A percentile compares a stretch with the other conserved stretches of the same genome.
Conservation (phyloP, 2,888 invertebrate genomes). For the Archips xylosteana region DNA sequence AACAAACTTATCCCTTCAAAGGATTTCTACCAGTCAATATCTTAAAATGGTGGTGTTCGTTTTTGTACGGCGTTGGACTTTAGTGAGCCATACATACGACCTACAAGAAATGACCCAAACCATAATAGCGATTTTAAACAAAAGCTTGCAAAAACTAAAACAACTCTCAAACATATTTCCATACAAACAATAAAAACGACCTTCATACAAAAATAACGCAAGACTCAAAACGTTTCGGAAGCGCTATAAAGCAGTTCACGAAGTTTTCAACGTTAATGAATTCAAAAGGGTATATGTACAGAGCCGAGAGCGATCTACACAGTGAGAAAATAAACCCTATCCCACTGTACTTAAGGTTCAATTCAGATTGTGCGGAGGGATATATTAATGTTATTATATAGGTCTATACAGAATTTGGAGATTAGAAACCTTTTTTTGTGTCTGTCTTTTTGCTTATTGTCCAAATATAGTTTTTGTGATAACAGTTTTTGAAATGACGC, state of each 20-base stretch:
- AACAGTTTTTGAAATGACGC: conserved; percentile 42
- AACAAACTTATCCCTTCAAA: no score
- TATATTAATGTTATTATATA: conserved; percentile 72
- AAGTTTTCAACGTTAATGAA: conserved; percentile 67
- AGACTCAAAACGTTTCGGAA: conserved; percentile 65
- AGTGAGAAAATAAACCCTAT: conserved; percentile 54
- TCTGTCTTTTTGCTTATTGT: conserved; percentile 53
- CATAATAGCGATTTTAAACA: not conserved
- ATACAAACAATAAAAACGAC: conserved; percentile 30
- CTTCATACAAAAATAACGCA: conserved; percentile 48
- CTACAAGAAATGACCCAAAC: no score
- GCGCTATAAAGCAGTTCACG: conserved; percentile 67
- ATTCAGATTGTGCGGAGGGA: conserved; percentile 53
- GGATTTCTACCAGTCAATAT: no score
- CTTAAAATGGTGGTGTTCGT: no score
- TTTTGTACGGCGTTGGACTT: no score
- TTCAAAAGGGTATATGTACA: conserved; percentile 64
- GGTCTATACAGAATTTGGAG: conserved; percentile 77
- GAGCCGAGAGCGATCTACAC: conserved; percentile 46
- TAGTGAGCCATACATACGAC: no score
- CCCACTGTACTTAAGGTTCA: conserved; percentile 17
- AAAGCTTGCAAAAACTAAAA: not conserved
- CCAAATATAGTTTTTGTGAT: conserved; percentile 53
- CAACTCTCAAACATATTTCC: not conserved
- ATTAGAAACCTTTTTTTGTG: conserved; percentile 76